Evolutionary conservation across 1,140 invertebrate species (phyloP).

Genomic region (Rhagoletis zephyria): DNA sequence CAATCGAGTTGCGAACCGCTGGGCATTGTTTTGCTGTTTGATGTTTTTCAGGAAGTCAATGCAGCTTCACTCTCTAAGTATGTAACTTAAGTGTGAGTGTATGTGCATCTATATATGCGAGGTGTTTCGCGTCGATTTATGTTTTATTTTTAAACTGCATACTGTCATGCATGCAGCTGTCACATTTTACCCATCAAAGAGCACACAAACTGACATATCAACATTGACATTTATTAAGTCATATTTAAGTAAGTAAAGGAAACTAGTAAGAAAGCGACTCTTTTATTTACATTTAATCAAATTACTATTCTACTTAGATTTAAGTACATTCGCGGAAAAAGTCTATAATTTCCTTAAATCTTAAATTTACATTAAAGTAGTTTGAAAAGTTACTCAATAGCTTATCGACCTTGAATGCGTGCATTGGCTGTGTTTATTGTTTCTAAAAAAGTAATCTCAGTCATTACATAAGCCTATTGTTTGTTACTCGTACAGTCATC

Average conservation of each 20-base stretch:
- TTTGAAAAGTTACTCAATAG: background rate
- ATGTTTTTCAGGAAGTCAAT: constrained; percentile 28
- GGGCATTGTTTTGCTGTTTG: background rate
- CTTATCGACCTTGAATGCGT: background rate
- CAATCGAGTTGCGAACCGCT: background rate
- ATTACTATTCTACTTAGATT: too few relatives aligned
- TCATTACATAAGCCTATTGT: too few relatives aligned
- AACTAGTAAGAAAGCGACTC: too few relatives aligned
- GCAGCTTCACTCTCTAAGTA: background rate
- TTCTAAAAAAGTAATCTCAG: too few relatives aligned
- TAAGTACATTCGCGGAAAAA: too few relatives aligned
- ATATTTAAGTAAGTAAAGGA: too few relatives aligned
- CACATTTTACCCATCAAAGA: background rate
- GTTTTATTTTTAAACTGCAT: constrained; percentile 3
- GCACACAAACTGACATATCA: too few relatives aligned
- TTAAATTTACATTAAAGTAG: too few relatives aligned
- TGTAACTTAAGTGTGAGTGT: background rate
- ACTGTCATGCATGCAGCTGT: background rate
- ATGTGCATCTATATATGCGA: background rate
- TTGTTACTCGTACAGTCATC: background rate
- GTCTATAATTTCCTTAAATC: too few relatives aligned
- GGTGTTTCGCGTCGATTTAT: background rate
- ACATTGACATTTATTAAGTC: too few relatives aligned
- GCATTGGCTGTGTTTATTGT: too few relatives aligned
- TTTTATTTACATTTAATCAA: too few relatives aligned